These are phyloP conservation scores for Petroica traversi DNA, from an alignment of 2,113 vertebrate genomes.

Conservation along the genomic window DNA sequence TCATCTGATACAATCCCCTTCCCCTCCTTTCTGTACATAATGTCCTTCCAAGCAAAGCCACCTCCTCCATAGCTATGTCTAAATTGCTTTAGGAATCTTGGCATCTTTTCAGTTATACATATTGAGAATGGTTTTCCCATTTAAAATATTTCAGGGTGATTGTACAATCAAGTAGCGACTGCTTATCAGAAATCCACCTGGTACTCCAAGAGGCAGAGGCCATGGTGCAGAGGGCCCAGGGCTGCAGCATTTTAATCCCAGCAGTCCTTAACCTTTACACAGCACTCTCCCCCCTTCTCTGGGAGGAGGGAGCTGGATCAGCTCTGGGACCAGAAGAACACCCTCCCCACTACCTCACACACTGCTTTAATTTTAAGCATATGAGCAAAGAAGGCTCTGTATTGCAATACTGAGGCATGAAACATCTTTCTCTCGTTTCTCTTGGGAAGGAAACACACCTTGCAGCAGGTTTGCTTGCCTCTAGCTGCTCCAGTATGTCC, in stretches of 20 bases:
- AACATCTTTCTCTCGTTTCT: not conserved
- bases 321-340: not conserved
- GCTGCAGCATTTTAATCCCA: not conserved
- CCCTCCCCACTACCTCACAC: not conserved
- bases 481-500: not conserved
- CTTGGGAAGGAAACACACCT: not conserved
- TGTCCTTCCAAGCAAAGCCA: constrained; percentile 62
- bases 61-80: constrained; percentile 28
- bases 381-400: not conserved
- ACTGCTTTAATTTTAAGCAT: not conserved
- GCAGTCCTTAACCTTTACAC: not conserved
- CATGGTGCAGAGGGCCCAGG: not conserved
- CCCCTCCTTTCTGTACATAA: constrained; percentile 41
- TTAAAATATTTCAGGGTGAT: not conserved
- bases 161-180: not conserved
- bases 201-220: not conserved
- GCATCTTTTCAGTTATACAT: constrained; percentile 11
- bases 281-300: not conserved
- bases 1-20: constrained; percentile 43
- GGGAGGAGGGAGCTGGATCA: not conserved
- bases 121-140: constrained; percentile 21
- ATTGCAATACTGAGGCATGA: not conserved
- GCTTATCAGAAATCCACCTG: not conserved
- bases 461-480: not conserved
- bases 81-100: constrained; percentile 50